A percentile compares a stretch with the other conserved stretches of the same genome.
These are phyloP conservation scores for Capricornis sumatraensis DNA, from an alignment of 2,113 vertebrate genomes.

Conservation along the genomic window DNA sequence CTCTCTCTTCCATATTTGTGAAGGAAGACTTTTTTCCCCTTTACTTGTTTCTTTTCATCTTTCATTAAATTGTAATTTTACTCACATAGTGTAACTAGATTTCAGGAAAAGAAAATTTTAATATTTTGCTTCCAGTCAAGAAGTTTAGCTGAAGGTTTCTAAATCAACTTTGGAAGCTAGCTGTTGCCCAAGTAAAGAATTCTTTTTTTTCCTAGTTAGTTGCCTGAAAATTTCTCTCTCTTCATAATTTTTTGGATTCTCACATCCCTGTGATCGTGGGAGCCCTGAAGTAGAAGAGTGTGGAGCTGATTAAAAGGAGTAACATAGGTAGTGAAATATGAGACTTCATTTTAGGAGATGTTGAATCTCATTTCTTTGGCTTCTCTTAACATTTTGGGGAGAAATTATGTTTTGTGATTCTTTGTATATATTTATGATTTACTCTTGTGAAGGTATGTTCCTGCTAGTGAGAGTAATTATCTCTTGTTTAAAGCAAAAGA, in stretches of 20 bases:
- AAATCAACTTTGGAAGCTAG: background rate
- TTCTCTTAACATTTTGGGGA: background rate
- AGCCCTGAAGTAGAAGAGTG: background rate
- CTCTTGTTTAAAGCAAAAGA: background rate
- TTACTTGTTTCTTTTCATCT: background rate
- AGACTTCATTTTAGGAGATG: background rate
- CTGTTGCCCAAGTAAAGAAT: background rate
- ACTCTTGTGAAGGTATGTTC: background rate
- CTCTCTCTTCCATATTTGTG: background rate
- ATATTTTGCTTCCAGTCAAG: background rate
- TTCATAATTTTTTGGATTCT: background rate
- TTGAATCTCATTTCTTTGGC: background rate
- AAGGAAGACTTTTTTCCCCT: background rate
- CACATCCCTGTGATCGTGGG: background rate
- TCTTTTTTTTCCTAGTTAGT: background rate
- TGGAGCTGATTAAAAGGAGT: background rate
- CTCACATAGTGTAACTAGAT: background rate
- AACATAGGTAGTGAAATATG: background rate
- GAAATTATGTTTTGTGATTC: background rate
- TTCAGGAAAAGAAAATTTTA: conserved; percentile 7
- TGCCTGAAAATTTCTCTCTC: background rate
- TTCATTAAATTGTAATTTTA: conserved; percentile 38
- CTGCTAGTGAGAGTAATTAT: background rate
- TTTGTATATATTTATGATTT: background rate
- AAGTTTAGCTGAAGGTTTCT: background rate